Evolutionary conservation across 2,888 invertebrate genomes (phyloP).

Genomic region (Eupithecia subfuscata): DNA sequence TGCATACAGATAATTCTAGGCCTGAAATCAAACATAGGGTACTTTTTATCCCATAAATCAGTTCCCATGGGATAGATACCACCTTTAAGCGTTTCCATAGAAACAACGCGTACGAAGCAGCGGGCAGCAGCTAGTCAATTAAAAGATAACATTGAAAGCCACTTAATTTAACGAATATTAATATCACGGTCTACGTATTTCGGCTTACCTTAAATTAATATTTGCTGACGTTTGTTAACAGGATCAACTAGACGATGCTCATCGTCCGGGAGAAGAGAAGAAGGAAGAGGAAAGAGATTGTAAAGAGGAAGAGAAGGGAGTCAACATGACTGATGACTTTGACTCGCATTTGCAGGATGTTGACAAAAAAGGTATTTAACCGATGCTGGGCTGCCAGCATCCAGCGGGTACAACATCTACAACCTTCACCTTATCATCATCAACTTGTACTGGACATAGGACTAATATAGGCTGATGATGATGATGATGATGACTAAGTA

Average conservation of each 20-base stretch:
- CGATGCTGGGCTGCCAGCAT: background rate
- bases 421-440: too few species aligned
- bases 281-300: conserved; percentile 90
- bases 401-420: background rate
- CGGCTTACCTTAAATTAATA: background rate
- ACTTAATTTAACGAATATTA: background rate
- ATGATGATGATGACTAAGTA: too few species aligned
- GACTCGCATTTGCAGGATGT: conserved; percentile 93
- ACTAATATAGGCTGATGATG: too few species aligned
- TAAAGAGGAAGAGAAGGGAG: conserved; percentile 94
- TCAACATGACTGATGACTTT: conserved; percentile 98
- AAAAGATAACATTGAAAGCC: too few species aligned
- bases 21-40: too few species aligned
- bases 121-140: too few species aligned
- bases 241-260: conserved; percentile 96
- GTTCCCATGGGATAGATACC: too few species aligned
- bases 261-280: conserved; percentile 90
- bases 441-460: too few species aligned
- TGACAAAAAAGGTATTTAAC: conserved; percentile 84
- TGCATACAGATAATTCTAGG: too few species aligned
- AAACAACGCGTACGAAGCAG: too few species aligned
- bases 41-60: too few species aligned
- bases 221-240: conserved; percentile 69
- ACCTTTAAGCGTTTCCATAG: too few species aligned
- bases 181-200: background rate